Evolutionary conservation across 2,113 vertebrate genomes (phyloP).

Genomic region (Camelus dromedarius): DNA sequence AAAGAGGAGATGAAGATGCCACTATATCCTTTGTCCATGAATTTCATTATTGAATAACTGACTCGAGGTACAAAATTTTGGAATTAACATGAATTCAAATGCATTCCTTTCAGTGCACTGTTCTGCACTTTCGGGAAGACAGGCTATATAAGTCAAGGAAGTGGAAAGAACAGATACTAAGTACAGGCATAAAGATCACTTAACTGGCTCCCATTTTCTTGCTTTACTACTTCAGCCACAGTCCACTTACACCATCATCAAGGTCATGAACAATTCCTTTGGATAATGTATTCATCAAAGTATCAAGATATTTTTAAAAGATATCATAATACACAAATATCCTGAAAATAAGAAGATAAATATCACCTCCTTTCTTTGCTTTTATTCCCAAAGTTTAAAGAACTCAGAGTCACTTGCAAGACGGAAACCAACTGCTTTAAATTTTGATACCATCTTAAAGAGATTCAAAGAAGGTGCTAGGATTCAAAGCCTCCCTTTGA

Average conservation of each 20-base stretch:
- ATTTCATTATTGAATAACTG: constrained; percentile 77
- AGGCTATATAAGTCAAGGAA: background rate
- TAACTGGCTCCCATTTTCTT: constrained; percentile 51
- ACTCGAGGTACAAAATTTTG: constrained; percentile 29
- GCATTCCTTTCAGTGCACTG: constrained; percentile 29
- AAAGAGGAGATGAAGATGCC: background rate
- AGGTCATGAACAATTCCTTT: constrained; percentile 18
- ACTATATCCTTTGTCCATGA: constrained; percentile 64
- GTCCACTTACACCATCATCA: background rate
- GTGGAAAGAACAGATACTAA: background rate
- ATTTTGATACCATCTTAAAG: constrained; percentile 67
- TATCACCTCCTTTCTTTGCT: constrained; percentile 40
- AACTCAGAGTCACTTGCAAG: constrained; percentile 57
- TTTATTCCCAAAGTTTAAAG: constrained; percentile 61
- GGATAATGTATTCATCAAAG: constrained; percentile 23
- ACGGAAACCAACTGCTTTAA: constrained; percentile 70
- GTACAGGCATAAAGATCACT: constrained; percentile 37
- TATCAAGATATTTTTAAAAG: constrained; percentile 51
- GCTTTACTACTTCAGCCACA: constrained; percentile 14
- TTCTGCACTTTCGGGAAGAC: constrained; percentile 65
- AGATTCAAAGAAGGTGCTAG: constrained; percentile 50
- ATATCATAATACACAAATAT: constrained; percentile 45
- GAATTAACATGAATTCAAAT: constrained; percentile 80
- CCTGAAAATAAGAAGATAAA: constrained; percentile 12
- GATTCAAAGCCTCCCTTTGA: constrained; percentile 73